Conservation (phyloP, 2,888 invertebrate genomes). For the Ophioninae sp. region DNA sequence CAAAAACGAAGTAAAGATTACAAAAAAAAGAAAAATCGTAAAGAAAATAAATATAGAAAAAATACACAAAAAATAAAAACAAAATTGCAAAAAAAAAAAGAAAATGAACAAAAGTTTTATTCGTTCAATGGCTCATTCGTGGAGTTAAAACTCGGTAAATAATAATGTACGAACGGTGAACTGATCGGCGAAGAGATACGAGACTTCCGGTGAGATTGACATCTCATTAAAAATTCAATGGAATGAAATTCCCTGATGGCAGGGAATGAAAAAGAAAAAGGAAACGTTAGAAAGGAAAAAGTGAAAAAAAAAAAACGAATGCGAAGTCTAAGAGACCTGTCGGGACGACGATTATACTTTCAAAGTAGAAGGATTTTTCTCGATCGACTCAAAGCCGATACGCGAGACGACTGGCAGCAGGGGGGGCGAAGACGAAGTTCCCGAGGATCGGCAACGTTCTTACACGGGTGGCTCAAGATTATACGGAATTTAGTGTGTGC, state of each 20-base stretch:
- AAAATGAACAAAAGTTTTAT: too few species aligned
- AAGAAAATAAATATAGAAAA: too few species aligned
- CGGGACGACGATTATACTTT: constrained; percentile 59
- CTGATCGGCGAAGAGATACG: background rate
- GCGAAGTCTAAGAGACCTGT: background rate
- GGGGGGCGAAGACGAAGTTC: background rate
- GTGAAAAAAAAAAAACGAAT: background rate
- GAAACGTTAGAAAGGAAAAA: constrained; percentile 2
- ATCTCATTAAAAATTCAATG: background rate
- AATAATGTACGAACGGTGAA: background rate
- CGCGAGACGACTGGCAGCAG: background rate
- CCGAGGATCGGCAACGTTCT: background rate
- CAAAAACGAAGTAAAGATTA: too few species aligned
- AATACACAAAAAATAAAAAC: too few species aligned
- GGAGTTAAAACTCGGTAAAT: background rate
- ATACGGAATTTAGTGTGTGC: constrained; percentile 42
- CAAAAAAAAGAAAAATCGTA: too few species aligned
- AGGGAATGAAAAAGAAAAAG: constrained; percentile 10
- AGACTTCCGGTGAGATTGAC: constrained; percentile 8
- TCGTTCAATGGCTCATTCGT: too few species aligned
- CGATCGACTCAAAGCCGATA: constrained; percentile 25
- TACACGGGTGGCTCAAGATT: constrained; percentile 28
- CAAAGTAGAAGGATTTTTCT: constrained; percentile 55
- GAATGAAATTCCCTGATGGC: background rate
- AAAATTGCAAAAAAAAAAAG: too few species aligned